Evolutionary conservation across 2,113 vertebrate genomes (phyloP).

Genomic region (Passer montanus): DNA sequence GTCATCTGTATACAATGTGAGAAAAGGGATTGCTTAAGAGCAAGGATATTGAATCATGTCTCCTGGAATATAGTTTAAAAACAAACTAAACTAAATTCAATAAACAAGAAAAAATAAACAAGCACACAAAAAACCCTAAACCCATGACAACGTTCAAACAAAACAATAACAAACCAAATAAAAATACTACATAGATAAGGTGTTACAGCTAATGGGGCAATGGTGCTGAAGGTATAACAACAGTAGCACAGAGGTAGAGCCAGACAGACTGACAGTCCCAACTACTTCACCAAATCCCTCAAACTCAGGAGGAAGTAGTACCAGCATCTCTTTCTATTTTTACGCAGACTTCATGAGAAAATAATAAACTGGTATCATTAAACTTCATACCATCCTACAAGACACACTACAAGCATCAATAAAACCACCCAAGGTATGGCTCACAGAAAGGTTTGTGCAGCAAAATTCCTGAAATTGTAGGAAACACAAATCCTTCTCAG

Average conservation of each 20-base stretch:
- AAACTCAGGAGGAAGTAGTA: background rate
- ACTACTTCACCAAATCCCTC: background rate
- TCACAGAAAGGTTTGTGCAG: background rate
- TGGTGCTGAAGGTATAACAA: background rate
- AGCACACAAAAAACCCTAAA: background rate
- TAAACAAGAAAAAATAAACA: background rate
- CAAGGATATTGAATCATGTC: background rate
- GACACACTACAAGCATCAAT: background rate
- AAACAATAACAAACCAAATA: background rate
- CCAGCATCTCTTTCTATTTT: background rate
- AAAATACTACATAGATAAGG: background rate
- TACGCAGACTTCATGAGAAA: background rate
- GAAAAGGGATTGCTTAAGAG: background rate
- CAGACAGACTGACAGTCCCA: background rate
- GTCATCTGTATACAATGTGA: background rate
- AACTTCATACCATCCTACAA: background rate
- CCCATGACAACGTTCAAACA: background rate
- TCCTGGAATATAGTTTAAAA: background rate
- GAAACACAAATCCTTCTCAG: background rate
- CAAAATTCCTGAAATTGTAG: background rate
- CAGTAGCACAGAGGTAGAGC: background rate
- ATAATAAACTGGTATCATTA: background rate
- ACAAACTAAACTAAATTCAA: background rate
- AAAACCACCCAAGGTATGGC: background rate
- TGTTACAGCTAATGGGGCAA: fast-evolving